Percentiles rank a stretch among this genome's conserved stretches.
Conservation (phyloP, 2,797 vertebrate species). For the Rhinella marina region DNA sequence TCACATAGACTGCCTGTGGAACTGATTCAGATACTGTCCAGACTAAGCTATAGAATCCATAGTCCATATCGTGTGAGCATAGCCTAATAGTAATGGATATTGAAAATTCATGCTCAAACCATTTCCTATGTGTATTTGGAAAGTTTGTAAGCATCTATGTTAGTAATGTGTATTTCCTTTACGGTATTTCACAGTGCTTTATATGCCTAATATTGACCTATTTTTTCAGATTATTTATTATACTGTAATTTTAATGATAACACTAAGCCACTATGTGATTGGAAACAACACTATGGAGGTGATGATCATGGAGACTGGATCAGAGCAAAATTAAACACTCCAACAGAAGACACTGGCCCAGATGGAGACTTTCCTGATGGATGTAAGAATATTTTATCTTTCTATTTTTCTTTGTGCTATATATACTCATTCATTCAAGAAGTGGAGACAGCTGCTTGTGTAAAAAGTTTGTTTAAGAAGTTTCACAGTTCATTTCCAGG, state of each 20-base stretch:
- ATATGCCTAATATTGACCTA: neutral
- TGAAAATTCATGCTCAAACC: neutral
- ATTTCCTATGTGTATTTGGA: neutral
- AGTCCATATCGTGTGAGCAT: neutral
- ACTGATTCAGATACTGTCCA: too few relatives aligned
- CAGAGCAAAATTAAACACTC: constrained; percentile 69
- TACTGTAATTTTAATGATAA: constrained; percentile 78
- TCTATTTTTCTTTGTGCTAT: neutral
- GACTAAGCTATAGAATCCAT: too few relatives aligned
- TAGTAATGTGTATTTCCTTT: neutral
- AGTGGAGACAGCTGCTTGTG: neutral
- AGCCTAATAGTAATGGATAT: neutral
- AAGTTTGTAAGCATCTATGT: neutral
- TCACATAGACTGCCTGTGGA: too few relatives aligned
- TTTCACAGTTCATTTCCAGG: neutral
- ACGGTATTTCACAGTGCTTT: neutral
- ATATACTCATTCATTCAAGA: neutral
- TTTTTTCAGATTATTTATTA: constrained; percentile 77
- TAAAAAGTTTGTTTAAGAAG: too few relatives aligned
- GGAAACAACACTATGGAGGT: constrained; percentile 71
- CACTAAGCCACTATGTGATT: constrained; percentile 76
- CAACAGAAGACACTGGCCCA: constrained; percentile 68
- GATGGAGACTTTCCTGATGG: constrained; percentile 67
- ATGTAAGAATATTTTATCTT: constrained; percentile 63
- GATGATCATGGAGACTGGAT: constrained; percentile 68